Percentiles rank a stretch among this genome's conserved stretches.
These are phyloP conservation scores for Rhorus exstirpatorius DNA, from an alignment of 2,888 invertebrate species.

Conservation along the genomic window DNA sequence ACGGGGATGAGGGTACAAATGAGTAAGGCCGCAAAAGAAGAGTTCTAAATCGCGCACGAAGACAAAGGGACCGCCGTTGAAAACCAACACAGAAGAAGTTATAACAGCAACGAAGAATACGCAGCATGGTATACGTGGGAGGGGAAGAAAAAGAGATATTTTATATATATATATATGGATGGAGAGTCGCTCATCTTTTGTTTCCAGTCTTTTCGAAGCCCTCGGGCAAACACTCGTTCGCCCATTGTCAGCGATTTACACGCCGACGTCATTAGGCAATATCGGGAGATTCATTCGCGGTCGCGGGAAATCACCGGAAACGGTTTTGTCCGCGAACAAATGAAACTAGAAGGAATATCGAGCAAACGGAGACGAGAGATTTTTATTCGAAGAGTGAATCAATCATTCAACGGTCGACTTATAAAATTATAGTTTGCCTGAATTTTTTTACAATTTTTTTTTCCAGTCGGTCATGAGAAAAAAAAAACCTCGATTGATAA, in stretches of 20 bases:
- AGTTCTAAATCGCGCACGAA: conserved; percentile 61
- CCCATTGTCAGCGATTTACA: conserved; percentile 75
- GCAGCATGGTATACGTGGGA: conserved; percentile 63
- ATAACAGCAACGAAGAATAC: conserved; percentile 67
- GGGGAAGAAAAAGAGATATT: conserved; percentile 24
- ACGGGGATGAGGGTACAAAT: conserved; percentile 38
- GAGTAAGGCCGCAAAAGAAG: conserved; percentile 61
- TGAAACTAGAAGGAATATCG: conserved; percentile 31
- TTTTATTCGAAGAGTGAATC: conserved; percentile 35
- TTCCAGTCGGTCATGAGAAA: too few relatives aligned
- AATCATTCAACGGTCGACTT: conserved; percentile 45
- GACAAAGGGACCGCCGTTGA: conserved; percentile 68
- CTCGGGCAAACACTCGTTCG: conserved; percentile 71
- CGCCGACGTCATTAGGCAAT: conserved; percentile 77
- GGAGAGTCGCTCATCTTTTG: conserved; percentile 71
- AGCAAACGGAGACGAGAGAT: conserved; percentile 6
- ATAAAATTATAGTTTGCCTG: conserved; percentile 16
- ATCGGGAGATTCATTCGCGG: conserved; percentile 64
- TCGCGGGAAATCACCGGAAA: conserved; percentile 59
- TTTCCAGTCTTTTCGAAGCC: conserved; percentile 70
- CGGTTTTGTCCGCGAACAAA: conserved; percentile 10
- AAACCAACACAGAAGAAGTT: conserved; percentile 56
- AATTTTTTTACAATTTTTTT: background rate
- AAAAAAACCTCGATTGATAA: too few relatives aligned
- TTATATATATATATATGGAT: conserved; percentile 16